These are phyloP conservation scores for Magallana gigas DNA, from an alignment of 1,140 invertebrate species.

Conservation along the genomic window DNA sequence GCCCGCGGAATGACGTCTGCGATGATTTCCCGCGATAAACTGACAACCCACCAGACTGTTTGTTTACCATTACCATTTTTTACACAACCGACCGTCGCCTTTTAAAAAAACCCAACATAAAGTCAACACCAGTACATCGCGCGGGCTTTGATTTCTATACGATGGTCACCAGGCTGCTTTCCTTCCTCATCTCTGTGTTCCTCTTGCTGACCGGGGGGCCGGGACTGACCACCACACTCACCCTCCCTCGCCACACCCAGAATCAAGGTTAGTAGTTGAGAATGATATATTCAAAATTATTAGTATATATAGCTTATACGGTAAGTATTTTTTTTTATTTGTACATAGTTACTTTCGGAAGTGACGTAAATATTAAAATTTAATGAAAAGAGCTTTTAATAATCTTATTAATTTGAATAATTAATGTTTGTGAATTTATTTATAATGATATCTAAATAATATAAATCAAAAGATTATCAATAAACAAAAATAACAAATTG, in stretches of 20 bases:
- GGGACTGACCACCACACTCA: not conserved
- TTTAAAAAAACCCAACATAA: not conserved
- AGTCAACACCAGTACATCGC: not conserved
- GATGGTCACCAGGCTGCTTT: not conserved
- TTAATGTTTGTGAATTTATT: no score
- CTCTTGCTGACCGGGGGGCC: not conserved
- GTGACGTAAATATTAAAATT: no score
- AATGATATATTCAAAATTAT: no score
- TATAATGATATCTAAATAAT: no score
- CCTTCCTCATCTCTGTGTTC: not conserved
- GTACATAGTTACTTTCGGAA: no score
- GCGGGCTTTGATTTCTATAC: not conserved
- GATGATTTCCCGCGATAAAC: conserved; percentile 19
- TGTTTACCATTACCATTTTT: not conserved
- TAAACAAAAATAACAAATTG: no score
- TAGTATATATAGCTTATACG: no score
- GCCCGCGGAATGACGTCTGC: not conserved
- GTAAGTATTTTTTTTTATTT: no score
- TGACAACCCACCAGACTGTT: not conserved
- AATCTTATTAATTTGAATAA: no score
- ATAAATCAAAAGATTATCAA: no score
- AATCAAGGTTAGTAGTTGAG: not conserved
- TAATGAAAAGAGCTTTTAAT: no score
- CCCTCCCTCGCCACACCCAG: not conserved
- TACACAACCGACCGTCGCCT: not conserved